Percentiles rank a stretch among this genome's conserved stretches.
Evolutionary conservation across 1,140 invertebrate genomes (phyloP).

Genomic region (Drosophila cardini): DNA sequence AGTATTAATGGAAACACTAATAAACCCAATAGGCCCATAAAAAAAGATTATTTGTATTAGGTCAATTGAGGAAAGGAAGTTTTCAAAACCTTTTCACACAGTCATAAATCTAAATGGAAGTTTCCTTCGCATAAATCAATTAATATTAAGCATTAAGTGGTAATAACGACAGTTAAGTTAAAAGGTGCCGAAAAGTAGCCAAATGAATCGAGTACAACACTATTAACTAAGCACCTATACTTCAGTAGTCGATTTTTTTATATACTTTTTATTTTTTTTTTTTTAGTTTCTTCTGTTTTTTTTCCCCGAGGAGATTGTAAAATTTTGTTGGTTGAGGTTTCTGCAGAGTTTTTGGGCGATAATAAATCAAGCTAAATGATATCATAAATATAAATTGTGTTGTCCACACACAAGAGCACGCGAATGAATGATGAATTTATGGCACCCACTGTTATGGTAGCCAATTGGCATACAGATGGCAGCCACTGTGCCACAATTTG

Average conservation of each 20-base stretch:
- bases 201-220: slow-evolving; percentile 11
- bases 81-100: slow-evolving; percentile 70
- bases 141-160: slow-evolving; percentile 61
- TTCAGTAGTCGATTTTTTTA: slow-evolving; percentile 4
- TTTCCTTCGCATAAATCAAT: slow-evolving; percentile 61
- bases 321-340: slow-evolving; percentile 12
- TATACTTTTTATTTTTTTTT: slow-evolving; percentile 5
- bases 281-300: slow-evolving; percentile 18
- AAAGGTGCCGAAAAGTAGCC: slow-evolving; percentile 54
- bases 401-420: slow-evolving; percentile 41
- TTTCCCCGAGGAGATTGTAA: slow-evolving; percentile 14
- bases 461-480: slow-evolving; percentile 59
- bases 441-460: slow-evolving; percentile 59
- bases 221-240: slow-evolving; percentile 5
- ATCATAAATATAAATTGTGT: slow-evolving; percentile 49
- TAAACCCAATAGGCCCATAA: background rate
- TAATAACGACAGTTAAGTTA: slow-evolving; percentile 51
- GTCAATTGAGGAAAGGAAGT: slow-evolving; percentile 42
- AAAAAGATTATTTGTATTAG: slow-evolving; percentile 14
- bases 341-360: slow-evolving; percentile 38
- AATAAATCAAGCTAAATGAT: slow-evolving; percentile 69
- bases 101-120: slow-evolving; percentile 68
- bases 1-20: background rate
- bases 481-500: slow-evolving; percentile 46
- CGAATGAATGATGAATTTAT: slow-evolving; percentile 79